Conservation (phyloP, 2,888 invertebrate species). For the Acholoe squamosa region DNA sequence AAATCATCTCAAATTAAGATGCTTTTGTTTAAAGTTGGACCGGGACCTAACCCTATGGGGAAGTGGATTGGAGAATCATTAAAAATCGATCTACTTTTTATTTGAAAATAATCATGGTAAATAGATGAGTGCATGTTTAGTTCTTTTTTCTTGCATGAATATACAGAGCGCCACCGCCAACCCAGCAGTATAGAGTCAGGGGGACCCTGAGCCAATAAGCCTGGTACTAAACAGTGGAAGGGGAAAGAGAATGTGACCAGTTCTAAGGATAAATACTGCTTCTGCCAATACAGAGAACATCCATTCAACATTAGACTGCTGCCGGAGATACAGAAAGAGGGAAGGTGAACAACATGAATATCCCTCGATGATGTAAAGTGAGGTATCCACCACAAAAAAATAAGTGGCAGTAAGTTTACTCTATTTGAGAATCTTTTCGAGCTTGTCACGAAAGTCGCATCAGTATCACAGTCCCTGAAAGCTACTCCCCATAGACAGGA, state of each 20-base stretch:
- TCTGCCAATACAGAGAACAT: neutral
- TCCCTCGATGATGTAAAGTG: neutral
- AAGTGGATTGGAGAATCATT: no score
- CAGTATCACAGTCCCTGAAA: neutral
- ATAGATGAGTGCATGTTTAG: no score
- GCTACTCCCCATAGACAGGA: conserved; percentile 5
- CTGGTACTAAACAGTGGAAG: neutral
- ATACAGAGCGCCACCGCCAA: no score
- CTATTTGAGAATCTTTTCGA: neutral
- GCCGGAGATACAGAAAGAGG: neutral
- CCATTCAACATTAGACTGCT: neutral
- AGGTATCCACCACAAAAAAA: neutral
- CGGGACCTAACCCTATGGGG: no score
- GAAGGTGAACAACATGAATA: neutral
- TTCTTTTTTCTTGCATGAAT: no score
- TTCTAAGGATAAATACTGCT: neutral
- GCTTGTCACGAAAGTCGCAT: neutral
- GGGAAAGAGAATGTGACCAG: neutral
- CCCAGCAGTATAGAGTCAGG: neutral
- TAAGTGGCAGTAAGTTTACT: neutral
- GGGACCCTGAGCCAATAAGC: neutral
- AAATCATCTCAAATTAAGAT: no score
- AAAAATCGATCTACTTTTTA: no score
- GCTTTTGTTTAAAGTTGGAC: no score
- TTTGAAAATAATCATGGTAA: no score